Evolutionary conservation across 2,888 invertebrate genomes (phyloP).

Genomic region (Cybosia mesomella): DNA sequence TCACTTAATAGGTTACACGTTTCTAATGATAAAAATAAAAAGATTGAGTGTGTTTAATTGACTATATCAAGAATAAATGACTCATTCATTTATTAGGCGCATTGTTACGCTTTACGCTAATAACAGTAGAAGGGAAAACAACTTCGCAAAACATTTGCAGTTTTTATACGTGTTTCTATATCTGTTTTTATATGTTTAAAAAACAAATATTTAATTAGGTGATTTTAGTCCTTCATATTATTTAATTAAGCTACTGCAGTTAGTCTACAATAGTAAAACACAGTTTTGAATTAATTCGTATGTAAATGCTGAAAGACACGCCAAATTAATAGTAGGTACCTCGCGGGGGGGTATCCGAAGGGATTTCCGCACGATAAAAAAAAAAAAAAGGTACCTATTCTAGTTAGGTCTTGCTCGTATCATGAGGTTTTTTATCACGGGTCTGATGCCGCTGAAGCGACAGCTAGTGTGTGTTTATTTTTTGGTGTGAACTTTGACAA

Average conservation of each 20-base stretch:
- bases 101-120: background rate
- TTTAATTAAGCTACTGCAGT: background rate
- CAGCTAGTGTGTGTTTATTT: too few relatives aligned
- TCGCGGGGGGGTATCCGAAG: too few relatives aligned
- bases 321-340: too few relatives aligned
- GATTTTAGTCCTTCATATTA: constrained; percentile 1
- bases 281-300: background rate
- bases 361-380: too few relatives aligned
- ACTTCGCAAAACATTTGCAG: background rate
- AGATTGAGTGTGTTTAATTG: background rate
- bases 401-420: background rate
- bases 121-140: background rate
- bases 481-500: too few relatives aligned
- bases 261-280: background rate
- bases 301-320: background rate
- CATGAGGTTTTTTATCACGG: background rate
- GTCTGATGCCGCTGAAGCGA: too few relatives aligned
- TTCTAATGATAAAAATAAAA: constrained; percentile 1
- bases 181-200: background rate
- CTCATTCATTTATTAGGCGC: too few relatives aligned
- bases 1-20: background rate
- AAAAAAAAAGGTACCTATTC: too few relatives aligned
- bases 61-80: background rate
- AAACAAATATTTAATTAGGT: background rate
- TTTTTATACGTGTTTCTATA: background rate